A percentile compares a stretch with the other conserved stretches of the same genome.
These are phyloP conservation scores for Drosophila suboccidentalis DNA, from an alignment of 2,888 invertebrate genomes.

Conservation along the genomic window DNA sequence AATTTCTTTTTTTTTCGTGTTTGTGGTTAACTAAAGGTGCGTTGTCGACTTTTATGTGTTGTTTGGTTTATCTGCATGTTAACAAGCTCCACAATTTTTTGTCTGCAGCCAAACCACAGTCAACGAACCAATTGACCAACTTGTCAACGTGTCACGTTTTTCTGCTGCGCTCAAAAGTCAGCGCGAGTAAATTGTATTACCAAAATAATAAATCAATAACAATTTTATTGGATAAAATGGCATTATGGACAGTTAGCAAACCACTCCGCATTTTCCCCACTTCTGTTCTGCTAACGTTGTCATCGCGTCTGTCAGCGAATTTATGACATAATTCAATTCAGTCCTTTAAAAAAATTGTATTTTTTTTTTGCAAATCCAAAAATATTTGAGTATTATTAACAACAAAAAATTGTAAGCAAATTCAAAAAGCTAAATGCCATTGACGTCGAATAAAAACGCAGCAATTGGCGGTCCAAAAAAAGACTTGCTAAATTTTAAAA, in stretches of 20 bases:
- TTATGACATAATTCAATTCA: conserved; percentile 73
- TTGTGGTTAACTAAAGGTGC: conserved; percentile 20
- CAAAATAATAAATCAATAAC: conserved; percentile 78
- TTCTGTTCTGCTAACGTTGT: conserved; percentile 15
- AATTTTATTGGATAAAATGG: conserved; percentile 64
- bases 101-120: too few relatives aligned
- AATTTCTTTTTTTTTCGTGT: conserved; percentile 28
- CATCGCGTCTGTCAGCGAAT: conserved; percentile 40
- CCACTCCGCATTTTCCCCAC: neutral
- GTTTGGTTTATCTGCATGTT: conserved; percentile 20
- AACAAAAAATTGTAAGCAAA: conserved; percentile 7
- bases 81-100: too few relatives aligned
- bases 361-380: conserved; percentile 51
- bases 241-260: conserved; percentile 61
- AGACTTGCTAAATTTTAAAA: too few relatives aligned
- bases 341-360: conserved; percentile 60
- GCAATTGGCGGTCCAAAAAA: neutral
- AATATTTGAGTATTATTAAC: conserved; percentile 18
- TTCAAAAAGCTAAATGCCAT: too few relatives aligned
- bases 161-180: neutral
- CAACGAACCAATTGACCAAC: conserved; percentile 7
- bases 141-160: conserved; percentile 19
- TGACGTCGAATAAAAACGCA: neutral
- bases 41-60: conserved; percentile 16
- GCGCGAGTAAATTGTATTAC: conserved; percentile 68